A percentile compares a stretch with the other conserved stretches of the same genome.
Evolutionary conservation across 2,888 invertebrate species (phyloP).

Genomic region (Tenthredo notha): DNA sequence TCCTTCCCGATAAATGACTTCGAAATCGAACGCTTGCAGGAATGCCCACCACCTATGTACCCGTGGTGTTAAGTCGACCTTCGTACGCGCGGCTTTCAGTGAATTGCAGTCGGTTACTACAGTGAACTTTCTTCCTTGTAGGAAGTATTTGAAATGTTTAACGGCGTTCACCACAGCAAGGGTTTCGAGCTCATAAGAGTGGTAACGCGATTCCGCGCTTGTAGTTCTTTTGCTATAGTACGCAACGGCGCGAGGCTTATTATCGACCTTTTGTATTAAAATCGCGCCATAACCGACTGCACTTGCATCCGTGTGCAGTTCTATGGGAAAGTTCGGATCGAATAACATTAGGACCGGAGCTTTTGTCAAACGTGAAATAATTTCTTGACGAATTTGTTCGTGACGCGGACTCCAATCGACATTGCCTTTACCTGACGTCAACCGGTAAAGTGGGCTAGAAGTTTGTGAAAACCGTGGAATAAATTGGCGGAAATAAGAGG

Average conservation of each 20-base stretch:
- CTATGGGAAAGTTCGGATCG: constrained; percentile 53
- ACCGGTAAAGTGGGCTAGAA: constrained; percentile 55
- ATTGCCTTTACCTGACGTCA: constrained; percentile 53
- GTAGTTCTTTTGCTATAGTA: constrained; percentile 38
- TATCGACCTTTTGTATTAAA: constrained; percentile 49
- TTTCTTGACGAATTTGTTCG: constrained; percentile 54
- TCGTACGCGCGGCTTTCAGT: constrained; percentile 61
- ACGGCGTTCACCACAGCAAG: constrained; percentile 56
- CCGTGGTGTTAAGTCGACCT: constrained; percentile 64
- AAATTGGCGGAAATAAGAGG: constrained; percentile 62
- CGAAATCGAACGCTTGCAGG: constrained; percentile 59
- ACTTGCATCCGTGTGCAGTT: constrained; percentile 57
- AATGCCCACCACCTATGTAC: constrained; percentile 66
- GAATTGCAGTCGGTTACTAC: constrained; percentile 68
- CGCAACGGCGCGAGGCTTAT: constrained; percentile 12
- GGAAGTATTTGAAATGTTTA: constrained; percentile 57
- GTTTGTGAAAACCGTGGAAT: constrained; percentile 56
- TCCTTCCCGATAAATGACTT: constrained; percentile 56
- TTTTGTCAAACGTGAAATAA: constrained; percentile 53
- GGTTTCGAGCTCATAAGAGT: constrained; percentile 58
- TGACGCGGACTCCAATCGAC: constrained; percentile 50
- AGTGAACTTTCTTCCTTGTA: constrained; percentile 62
- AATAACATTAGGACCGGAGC: constrained; percentile 54
- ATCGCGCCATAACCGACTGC: constrained; percentile 56
- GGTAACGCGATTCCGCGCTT: constrained; percentile 45